Conservation (phyloP, 2,113 vertebrate genomes). For the Papio anubis region DNA sequence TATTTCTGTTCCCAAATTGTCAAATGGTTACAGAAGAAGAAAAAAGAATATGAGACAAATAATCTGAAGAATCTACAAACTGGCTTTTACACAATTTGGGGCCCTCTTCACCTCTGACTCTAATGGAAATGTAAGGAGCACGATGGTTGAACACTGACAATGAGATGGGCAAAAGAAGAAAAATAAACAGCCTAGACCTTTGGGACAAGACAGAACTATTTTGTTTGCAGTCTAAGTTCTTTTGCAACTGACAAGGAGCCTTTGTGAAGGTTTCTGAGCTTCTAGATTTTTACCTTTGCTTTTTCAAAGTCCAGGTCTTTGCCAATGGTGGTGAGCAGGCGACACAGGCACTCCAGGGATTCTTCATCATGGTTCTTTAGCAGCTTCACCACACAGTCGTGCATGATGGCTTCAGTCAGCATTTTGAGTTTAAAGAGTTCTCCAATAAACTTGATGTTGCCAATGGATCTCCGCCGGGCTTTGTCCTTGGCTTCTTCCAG, state of each 20-base stretch:
- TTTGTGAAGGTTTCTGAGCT: background rate
- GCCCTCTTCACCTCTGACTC: background rate
- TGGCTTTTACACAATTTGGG: background rate
- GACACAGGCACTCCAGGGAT: conserved; percentile 96
- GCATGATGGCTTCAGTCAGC: conserved; percentile 99
- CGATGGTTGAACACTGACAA: background rate
- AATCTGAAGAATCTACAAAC: background rate
- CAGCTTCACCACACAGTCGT: conserved; percentile 98
- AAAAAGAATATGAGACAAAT: background rate
- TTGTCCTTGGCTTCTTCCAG: conserved; percentile 97
- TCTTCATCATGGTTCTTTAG: conserved; percentile 97
- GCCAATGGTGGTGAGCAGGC: conserved; percentile 97
- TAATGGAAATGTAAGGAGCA: background rate
- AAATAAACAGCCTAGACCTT: background rate
- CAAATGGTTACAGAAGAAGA: background rate
- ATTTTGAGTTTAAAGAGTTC: conserved; percentile 99
- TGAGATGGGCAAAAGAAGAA: background rate
- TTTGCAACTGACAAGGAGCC: background rate
- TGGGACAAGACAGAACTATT: fast-evolving
- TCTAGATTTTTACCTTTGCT: conserved; percentile 90
- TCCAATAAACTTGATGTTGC: conserved; percentile 98
- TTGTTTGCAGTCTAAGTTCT: background rate
- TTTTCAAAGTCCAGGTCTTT: conserved; percentile 99
- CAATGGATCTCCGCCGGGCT: conserved; percentile 95
- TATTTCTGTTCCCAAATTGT: background rate